These are phyloP conservation scores for Eumeta japonica DNA, from an alignment of 1,140 invertebrate genomes.

Conservation along the genomic window DNA sequence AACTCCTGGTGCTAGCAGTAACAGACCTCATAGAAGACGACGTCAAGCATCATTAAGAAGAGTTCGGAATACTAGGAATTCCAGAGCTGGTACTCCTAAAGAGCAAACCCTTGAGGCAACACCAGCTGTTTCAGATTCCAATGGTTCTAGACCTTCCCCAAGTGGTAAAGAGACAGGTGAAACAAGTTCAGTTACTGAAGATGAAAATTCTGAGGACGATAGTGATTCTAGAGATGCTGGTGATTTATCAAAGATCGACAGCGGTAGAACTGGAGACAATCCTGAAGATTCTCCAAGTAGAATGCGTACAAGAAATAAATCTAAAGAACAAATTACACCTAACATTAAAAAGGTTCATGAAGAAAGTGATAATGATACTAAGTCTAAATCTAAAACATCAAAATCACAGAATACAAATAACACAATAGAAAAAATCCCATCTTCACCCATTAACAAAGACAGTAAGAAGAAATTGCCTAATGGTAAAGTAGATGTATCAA, in stretches of 20 bases:
- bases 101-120: slow-evolving; percentile 60
- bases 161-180: slow-evolving; percentile 65
- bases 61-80: slow-evolving; percentile 78
- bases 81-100: slow-evolving; percentile 64
- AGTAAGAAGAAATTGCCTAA: slow-evolving; percentile 65
- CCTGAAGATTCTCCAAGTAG: slow-evolving; percentile 79
- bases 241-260: slow-evolving; percentile 43
- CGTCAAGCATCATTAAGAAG: slow-evolving; percentile 85
- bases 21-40: slow-evolving; percentile 85
- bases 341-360: slow-evolving; percentile 65
- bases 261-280: slow-evolving; percentile 63
- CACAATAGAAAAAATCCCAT: slow-evolving; percentile 53
- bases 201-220: slow-evolving; percentile 90
- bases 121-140: slow-evolving; percentile 51
- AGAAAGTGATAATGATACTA: slow-evolving; percentile 64
- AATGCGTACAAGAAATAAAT: slow-evolving; percentile 84
- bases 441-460: slow-evolving; percentile 61
- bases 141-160: slow-evolving; percentile 61
- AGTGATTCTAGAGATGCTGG: slow-evolving; percentile 73
- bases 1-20: slow-evolving; percentile 95
- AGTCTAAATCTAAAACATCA: slow-evolving; percentile 49
- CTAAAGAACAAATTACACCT: slow-evolving; percentile 72
- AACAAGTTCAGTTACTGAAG: slow-evolving; percentile 90
- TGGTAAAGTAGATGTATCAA: slow-evolving; percentile 64
- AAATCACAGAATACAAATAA: slow-evolving; percentile 47